Evolutionary conservation across 2,113 vertebrate species (phyloP).

Genomic region (Circaetus gallicus): DNA sequence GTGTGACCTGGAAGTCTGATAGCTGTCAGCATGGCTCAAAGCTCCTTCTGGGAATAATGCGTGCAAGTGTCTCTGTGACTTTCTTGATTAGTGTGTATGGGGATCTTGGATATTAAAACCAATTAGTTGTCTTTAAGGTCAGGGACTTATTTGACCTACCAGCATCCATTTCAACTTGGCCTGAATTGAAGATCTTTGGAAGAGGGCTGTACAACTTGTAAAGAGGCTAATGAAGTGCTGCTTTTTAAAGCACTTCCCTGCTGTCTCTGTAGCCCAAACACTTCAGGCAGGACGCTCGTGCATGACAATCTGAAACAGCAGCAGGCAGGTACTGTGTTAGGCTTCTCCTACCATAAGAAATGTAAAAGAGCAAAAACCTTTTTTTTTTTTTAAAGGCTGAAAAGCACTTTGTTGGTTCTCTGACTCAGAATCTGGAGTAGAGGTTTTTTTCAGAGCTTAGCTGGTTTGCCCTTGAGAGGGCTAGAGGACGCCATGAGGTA

Average conservation of each 20-base stretch:
- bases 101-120: constrained; percentile 23
- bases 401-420: neutral
- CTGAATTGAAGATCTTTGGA: constrained; percentile 19
- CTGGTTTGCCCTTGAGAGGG: neutral
- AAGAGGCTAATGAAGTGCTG: constrained; percentile 29
- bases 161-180: neutral
- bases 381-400: neutral
- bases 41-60: neutral
- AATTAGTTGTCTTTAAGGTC: constrained; percentile 40
- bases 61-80: neutral
- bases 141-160: constrained; percentile 11
- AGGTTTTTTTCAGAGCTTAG: neutral
- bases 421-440: neutral
- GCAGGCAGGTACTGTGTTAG: neutral
- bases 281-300: neutral
- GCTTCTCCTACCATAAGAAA: neutral
- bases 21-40: constrained; percentile 3
- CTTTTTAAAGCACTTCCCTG: constrained; percentile 48
- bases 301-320: neutral
- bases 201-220: neutral
- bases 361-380: neutral
- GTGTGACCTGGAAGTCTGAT: constrained; percentile 23
- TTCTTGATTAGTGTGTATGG: neutral
- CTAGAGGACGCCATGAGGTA: neutral
- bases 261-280: constrained; percentile 1